Evolutionary conservation across 2,113 vertebrate species (phyloP), one percentile per base, ranked within the genome.

Genomic region (Hiodon tergisus): DNA sequence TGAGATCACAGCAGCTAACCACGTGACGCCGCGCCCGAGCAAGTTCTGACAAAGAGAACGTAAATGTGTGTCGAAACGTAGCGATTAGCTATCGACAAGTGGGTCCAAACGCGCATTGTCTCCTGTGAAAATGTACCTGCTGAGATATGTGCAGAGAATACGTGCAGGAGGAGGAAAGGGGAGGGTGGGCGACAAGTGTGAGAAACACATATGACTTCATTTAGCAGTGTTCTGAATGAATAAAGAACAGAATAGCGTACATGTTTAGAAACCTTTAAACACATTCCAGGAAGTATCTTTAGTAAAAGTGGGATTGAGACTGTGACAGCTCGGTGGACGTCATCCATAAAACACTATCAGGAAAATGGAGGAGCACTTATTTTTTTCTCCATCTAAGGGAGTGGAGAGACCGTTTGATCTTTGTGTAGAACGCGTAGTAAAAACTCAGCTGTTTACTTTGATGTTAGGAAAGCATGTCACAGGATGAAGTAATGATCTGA

Each of bases 291-390:
- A 71, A 63, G 68, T 71, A 62, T 76, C 75, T 63, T 71, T 55
- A 57, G 53, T 62, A 67, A 55, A 59, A 31, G 72, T 11, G 70
- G 69, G 55, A 71, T 61, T 52, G 77, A 60, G 61, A 13, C 48
- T 67, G 61, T 57, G 77, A 65, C 69, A 72, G 62, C 55, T 68
- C 61, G 70, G 66, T 73, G 70, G 68, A 78, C 59, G 67, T 75
- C 79, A 78, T 70, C 75, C 69, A 73, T 73, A 77, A 78, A 80
- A 80, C 72, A 75, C 71, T 59, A 73, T 55, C 70, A 76, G 67
- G 70, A 66, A 82, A 78, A 80, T 82, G 77, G 81, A 78, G 77
- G 68, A 80, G 72, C 78, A 72, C 78, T 80, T 74, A 61, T 72
- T 60, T 50, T 60, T 50, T 69, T 63, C 72, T 68, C 65, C 76